phyloP scores from a whole-genome alignment of 2,888 invertebrate genomes.

The Sisyra terminalis region DNA sequence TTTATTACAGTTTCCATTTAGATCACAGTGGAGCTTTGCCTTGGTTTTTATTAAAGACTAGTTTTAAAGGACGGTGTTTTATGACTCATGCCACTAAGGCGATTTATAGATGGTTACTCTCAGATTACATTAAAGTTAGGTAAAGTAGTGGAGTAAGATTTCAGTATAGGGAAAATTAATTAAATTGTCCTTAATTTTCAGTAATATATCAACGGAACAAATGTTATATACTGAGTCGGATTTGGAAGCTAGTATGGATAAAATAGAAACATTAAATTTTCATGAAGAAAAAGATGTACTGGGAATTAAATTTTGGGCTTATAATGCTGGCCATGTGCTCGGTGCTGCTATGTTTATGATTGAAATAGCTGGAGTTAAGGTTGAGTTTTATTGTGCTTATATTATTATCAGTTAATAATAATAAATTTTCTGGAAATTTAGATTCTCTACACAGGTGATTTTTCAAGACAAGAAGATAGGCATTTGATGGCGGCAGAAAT shows the following conservation, averaged over 20 bases:
- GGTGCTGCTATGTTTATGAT: conserved; percentile 99
- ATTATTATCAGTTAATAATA: conserved; percentile 6
- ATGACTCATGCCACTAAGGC: conserved; percentile 99
- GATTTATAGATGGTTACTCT: conserved; percentile 94
- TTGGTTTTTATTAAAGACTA: conserved; percentile 94
- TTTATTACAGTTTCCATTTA: conserved; percentile 93
- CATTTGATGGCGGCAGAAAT: conserved; percentile 99
- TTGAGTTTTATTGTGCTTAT: too few relatives aligned
- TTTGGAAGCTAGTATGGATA: conserved; percentile 94
- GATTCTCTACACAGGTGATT: conserved; percentile 94
- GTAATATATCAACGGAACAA: conserved; percentile 92
- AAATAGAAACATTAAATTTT: conserved; percentile 96
- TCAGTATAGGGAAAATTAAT: not conserved
- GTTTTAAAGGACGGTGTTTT: conserved; percentile 92
- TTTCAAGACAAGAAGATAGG: conserved; percentile 94
- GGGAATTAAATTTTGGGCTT: conserved; percentile 96
- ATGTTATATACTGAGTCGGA: conserved; percentile 97
- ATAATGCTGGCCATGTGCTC: conserved; percentile 96
- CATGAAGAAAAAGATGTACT: conserved; percentile 96
- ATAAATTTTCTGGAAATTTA: conserved; percentile 19
- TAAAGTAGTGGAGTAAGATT: conserved; percentile 20
- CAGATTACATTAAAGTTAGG: conserved; percentile 98
- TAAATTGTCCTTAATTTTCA: conserved; percentile 22
- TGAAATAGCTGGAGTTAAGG: conserved; percentile 96
- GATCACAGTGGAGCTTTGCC: conserved; percentile 97